Conservation (phyloP, 2,888 invertebrate species). For the Scaeva pyrastri region DNA sequence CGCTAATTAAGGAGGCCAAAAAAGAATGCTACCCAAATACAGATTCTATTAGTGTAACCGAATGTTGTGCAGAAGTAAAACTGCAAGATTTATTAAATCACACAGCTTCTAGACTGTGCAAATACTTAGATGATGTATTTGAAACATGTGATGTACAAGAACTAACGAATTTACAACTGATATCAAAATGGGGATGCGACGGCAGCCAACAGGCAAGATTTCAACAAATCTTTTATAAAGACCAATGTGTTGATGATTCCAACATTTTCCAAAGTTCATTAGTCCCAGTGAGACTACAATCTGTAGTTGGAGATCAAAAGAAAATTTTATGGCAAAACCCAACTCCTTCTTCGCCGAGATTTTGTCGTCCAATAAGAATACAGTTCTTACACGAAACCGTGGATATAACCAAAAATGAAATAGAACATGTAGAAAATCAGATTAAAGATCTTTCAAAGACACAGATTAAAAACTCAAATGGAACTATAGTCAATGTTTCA, state of each 20-base stretch:
- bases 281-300: not conserved
- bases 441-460: not conserved
- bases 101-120: slow-evolving; percentile 24
- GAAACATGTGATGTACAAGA: not conserved
- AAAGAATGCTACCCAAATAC: not conserved
- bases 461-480: not conserved
- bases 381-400: slow-evolving; percentile 6
- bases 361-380: not conserved
- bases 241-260: not conserved
- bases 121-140: slow-evolving; percentile 3
- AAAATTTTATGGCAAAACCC: not conserved
- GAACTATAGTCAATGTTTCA: not conserved
- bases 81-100: slow-evolving; percentile 30
- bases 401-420: not conserved
- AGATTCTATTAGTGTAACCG: not conserved
- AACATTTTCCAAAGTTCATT: slow-evolving; percentile 5
- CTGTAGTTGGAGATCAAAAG: not conserved
- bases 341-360: slow-evolving; percentile 8
- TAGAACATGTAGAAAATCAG: not conserved
- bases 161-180: not conserved
- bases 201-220: not conserved
- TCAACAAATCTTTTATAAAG: not conserved
- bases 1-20: not conserved
- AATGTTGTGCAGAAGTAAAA: slow-evolving; percentile 14
- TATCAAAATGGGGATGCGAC: not conserved